phyloP scores from a whole-genome alignment of 2,797 vertebrate species.

The Pogoniulus pusillus region DNA sequence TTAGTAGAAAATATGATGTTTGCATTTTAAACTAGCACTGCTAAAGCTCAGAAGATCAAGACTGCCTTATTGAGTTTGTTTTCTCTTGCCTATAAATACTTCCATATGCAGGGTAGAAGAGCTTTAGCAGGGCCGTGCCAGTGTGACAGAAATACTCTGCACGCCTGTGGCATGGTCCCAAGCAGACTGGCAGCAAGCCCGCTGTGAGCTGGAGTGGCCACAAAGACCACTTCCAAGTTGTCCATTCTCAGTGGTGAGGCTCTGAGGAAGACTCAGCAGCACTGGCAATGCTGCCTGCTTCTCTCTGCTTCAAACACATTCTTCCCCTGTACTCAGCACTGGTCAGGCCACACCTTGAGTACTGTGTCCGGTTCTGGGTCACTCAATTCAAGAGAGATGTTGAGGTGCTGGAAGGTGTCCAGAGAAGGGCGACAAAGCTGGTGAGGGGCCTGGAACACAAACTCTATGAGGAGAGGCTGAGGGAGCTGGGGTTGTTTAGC shows the following conservation, averaged over 20 bases:
- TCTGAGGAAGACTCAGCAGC: neutral
- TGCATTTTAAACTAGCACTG: neutral
- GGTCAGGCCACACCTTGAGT: too few relatives aligned
- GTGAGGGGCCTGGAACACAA: too few relatives aligned
- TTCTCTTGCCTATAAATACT: conserved; percentile 7
- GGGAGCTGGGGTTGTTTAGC: too few relatives aligned
- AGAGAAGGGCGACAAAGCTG: too few relatives aligned
- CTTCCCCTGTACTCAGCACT: too few relatives aligned
- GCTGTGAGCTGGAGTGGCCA: neutral
- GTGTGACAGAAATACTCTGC: neutral
- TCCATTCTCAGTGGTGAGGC: neutral
- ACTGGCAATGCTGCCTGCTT: neutral
- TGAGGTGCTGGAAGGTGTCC: too few relatives aligned
- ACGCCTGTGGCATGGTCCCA: accelerated
- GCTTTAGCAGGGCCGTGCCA: neutral
- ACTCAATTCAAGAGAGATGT: too few relatives aligned
- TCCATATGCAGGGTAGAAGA: neutral
- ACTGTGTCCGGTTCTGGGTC: too few relatives aligned
- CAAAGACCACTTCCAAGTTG: accelerated
- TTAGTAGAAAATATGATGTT: neutral
- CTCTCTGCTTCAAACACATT: neutral
- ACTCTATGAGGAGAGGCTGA: too few relatives aligned
- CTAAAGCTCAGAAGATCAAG: neutral
- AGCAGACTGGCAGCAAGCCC: neutral
- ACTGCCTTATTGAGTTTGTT: neutral